Base-by-base conservation (phyloP, 1,140 invertebrate genomes). In the Brevipalpus yothersi region DNA sequence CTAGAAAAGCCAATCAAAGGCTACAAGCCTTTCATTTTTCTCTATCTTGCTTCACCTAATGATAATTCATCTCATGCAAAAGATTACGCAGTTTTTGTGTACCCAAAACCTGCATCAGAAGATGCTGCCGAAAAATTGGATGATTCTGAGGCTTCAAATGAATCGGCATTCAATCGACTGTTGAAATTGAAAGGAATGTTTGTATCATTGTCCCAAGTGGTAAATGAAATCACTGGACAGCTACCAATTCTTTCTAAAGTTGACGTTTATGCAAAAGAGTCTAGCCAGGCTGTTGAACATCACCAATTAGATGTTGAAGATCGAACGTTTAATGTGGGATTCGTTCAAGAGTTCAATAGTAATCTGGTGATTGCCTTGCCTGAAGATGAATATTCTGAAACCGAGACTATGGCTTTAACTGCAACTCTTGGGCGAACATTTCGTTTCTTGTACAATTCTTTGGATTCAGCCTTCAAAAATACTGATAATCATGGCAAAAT, bases 121-220 rank as follows among this genome's bases (percentile, higher is more conserved):
- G 40, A 55, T 9, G 39, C 23, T 0, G 21, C 23, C 23, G 23
- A 39, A 39, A 21, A 11, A 11, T 15, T 39, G 23, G 12, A 17
- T 13, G 39, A 55, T 19, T 21, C 23, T 39, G n/a, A 39, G 10
- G n/a, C 21, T 10, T 19, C 9, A 19, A 17, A 17, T 10, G 49
- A 51, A 10, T 19, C n/a, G 2, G 49, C n/a, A 12, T 17, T 51
- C n/a, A 51, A 51, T 17, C n/a, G 21, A 51, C 21, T 59, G 12
- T 4, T 59, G 19, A 60, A 60, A 42, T 39, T 60, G 12, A 60
- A 60, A 54, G 59, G 59, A 1, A 60, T 60, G 59, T 60, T 60
- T 15, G 41, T 55, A 13, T 47, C 59, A 1, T 23, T 60, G 3
- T 60, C 59, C 0, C 59, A 60, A 55, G 59, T 60, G 3, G 47